Evolutionary conservation across 2,888 invertebrate species (phyloP).

Genomic region (Parnassius smintheus): DNA sequence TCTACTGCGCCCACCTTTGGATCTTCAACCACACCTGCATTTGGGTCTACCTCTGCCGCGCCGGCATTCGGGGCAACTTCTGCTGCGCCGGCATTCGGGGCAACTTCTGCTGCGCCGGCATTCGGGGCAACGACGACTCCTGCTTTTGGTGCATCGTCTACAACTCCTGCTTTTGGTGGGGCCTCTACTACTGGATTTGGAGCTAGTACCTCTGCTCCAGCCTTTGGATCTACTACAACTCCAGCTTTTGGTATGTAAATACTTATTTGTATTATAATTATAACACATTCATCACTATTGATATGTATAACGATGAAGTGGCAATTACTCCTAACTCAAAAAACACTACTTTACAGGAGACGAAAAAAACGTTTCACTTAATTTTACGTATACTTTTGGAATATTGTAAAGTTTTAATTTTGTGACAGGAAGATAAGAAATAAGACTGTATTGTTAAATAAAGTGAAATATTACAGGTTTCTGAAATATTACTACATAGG

Average conservation of each 20-base stretch:
- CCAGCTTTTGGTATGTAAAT: slow-evolving; percentile 38
- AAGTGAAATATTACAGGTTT: too few species aligned
- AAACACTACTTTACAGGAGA: too few species aligned
- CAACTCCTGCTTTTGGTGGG: slow-evolving; percentile 21
- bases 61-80: slow-evolving; percentile 26
- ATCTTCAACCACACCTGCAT: slow-evolving; percentile 43
- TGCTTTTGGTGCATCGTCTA: neutral
- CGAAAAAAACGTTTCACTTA: too few species aligned
- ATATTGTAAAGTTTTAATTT: too few species aligned
- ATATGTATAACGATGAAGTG: too few species aligned
- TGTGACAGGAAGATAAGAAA: too few species aligned
- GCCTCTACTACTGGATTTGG: slow-evolving; percentile 34
- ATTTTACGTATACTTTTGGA: too few species aligned
- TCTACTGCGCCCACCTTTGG: slow-evolving; percentile 50
- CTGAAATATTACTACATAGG: too few species aligned
- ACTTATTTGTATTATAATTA: too few species aligned
- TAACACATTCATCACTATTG: too few species aligned
- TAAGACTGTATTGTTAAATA: too few species aligned
- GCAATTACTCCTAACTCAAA: too few species aligned
- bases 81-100: slow-evolving; percentile 21
- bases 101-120: slow-evolving; percentile 27
- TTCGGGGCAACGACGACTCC: slow-evolving; percentile 34
- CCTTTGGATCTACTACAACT: slow-evolving; percentile 45
- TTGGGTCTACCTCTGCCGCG: slow-evolving; percentile 40
- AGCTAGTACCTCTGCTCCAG: slow-evolving; percentile 41